Conservation (phyloP, 2,797 vertebrate species). For the Siniperca undulata region DNA sequence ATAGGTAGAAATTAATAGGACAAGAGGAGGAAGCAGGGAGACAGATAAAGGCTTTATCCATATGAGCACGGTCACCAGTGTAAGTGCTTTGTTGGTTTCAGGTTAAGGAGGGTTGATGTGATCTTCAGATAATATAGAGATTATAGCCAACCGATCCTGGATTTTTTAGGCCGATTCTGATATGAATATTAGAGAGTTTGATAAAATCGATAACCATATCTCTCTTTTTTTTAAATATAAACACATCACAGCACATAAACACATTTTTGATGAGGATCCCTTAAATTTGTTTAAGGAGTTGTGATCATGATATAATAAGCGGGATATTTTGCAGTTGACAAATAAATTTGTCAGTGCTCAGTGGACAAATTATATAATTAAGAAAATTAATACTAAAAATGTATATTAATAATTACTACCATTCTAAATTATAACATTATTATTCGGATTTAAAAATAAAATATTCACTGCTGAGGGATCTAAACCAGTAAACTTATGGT, state of each 20-base stretch:
- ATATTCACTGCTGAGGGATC: neutral
- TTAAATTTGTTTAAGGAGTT: neutral
- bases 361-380: neutral
- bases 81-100: neutral
- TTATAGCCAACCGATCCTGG: neutral
- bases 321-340: neutral
- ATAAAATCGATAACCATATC: neutral
- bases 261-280: neutral
- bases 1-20: constrained; percentile 10
- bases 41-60: constrained; percentile 23
- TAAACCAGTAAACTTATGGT: neutral
- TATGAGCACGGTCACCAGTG: neutral
- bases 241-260: neutral
- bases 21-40: neutral
- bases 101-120: neutral
- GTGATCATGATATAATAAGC: neutral
- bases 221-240: neutral
- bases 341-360: neutral
- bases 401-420: neutral
- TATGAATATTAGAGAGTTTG: neutral
- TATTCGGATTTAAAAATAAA: too few relatives aligned
- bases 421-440: neutral
- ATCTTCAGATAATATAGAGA: neutral
- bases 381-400: neutral
- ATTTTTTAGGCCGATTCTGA: neutral